Base-by-base conservation (phyloP, 2,888 invertebrate genomes). In the Hofmannophila pseudospretella region DNA sequence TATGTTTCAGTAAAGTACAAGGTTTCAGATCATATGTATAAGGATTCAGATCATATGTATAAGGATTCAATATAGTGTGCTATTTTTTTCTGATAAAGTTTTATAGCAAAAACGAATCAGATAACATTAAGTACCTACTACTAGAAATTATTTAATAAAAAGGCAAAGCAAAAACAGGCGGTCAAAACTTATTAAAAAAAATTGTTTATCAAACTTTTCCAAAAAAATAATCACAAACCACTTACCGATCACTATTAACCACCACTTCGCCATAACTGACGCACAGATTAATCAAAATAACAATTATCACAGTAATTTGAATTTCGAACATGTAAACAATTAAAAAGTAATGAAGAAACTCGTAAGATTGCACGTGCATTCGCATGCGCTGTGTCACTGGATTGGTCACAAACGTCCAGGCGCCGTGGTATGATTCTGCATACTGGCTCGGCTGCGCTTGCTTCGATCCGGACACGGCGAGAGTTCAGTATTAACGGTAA, bases 401-500 rank as follows among this genome's bases (percentile, higher is more conserved):
- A 1, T 20, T 4, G 8, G 8, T n/a, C 23, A 2, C 22, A 27
- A 10, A 27, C 27, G 27, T 34, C n/a, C 14, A 19, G 10, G 25
- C 32, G 19, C 19, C 19, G 13, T 3, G 10, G 19, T 27, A n/a
- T 27, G 11, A 13, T 22, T 38, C 40, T 23, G 36, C 26, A 40
- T 33, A 38, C 23, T 38, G 38, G 36, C 42, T 7, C 11, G 34
- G 43, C 49, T 49, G 38, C 36, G 32, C 38, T 38, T 42, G 44
- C 40, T 44, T 38, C 44, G 42, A 49, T 48, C 51, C 40, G 56
- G 48, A 57, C 54, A 51, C 49, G 47, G 42, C n/a, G 44, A 49
- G 50, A 54, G 48, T 54, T 40, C 39, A 33, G 51, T 41, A 43
- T 38, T 50, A 43, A 39, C 45, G 54, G 67, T 65, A 58, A n/a